Evolutionary conservation across 2,113 vertebrate genomes (phyloP), one percentile per base, ranked within the genome.

Genomic region (Apodemus sylvaticus): DNA sequence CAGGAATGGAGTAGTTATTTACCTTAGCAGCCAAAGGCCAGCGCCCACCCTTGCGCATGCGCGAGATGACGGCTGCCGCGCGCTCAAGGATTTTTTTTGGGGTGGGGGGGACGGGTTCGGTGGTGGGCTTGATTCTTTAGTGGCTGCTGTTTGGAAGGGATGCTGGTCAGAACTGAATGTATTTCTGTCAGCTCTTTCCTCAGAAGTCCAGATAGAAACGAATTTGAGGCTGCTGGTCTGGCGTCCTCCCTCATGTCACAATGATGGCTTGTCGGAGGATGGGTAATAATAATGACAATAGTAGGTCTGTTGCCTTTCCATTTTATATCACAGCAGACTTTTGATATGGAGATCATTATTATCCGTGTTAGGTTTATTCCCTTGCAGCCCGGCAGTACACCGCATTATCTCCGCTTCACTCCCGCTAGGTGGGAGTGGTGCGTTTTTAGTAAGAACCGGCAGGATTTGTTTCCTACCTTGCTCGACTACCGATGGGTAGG

Each of bases 121-220:
- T 1, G 0, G 22, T 1, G 48, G 53, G 12, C 3, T 70, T 3
- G 0, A 7, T 4, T 79, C 6, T 0, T 29, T 0, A 7, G 22
- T 13, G 55, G 13, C 11, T 4, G 13, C 26, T 5, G 1, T 34
- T 86, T 13, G 0, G 3, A 36, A 36, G 7, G 10, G 55, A 4
- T 0, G 1, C 53, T 4, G 3, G 4, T 55, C 6, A 1, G n/a
- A 71, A 34, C 7, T 34, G 2, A 53, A 8, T 20, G 39, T 48
- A 1, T 68, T 66, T 91, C 86, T 86, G 39, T 82, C 73, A 31
- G 86, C 5, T 42, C 34, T 62, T 64, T 20, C 51, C 8, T 11
- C 45, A 22, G 71, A 55, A 76, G 17, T 82, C 31, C 79, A 58
- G 31, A 34, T 0, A 17, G 82, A 34, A 81, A 68, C 42, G 53